Conservation (phyloP, 2,113 vertebrate species). For the Phodopus roborovskii region DNA sequence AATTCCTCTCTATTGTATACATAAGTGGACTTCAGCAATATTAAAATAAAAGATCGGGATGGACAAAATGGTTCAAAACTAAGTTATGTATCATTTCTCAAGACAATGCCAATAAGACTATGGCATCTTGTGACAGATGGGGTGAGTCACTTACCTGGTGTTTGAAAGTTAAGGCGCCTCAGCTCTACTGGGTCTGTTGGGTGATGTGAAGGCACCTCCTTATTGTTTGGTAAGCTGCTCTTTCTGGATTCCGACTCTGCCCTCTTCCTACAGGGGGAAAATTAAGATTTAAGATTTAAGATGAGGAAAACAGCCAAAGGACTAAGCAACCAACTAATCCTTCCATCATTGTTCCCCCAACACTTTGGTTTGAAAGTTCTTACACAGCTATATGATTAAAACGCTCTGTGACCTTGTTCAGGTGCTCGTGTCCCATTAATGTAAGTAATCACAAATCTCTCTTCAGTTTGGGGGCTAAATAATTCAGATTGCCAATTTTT, state of each 20-base stretch:
- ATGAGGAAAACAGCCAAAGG: not conserved
- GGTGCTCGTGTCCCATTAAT: not conserved
- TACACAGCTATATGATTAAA: not conserved
- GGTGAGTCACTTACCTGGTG: constrained; percentile 91
- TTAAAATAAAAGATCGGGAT: not conserved
- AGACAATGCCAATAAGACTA: not conserved
- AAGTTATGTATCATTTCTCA: not conserved
- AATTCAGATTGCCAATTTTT: not conserved
- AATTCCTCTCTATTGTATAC: constrained; percentile 18
- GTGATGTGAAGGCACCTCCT: constrained; percentile 96
- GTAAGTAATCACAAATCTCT: not conserved
- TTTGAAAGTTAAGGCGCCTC: constrained; percentile 98
- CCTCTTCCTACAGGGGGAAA: constrained; percentile 91
- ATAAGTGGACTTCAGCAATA: not conserved
- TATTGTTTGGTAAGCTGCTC: constrained; percentile 97
- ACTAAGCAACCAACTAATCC: not conserved
- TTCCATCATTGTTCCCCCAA: not conserved
- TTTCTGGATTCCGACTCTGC: constrained; percentile 98
- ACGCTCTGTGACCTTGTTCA: not conserved
- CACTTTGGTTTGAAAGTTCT: not conserved
- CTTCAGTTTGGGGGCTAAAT: not conserved
- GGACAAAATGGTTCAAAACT: constrained; percentile 1
- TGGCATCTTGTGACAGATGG: not conserved
- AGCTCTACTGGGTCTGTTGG: constrained; percentile 98
- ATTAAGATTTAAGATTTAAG: constrained; percentile 55